Conservation (phyloP, 2,113 vertebrate species). For the Falco punctatus region DNA sequence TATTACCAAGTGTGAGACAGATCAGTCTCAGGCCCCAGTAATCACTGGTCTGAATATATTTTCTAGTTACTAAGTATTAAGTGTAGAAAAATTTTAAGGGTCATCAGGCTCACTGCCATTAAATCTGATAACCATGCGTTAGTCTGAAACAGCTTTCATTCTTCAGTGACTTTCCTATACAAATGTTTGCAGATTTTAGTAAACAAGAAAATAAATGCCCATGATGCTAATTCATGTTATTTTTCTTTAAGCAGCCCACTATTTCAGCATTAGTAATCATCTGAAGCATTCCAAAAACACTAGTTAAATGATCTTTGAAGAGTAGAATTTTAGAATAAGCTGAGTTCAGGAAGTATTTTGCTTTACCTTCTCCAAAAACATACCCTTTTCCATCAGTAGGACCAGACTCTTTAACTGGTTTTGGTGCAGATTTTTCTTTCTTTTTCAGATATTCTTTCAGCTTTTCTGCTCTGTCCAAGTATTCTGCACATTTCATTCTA, state of each 20-base stretch:
- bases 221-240: neutral
- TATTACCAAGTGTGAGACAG: neutral
- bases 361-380: conserved; percentile 36
- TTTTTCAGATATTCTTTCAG: conserved; percentile 95
- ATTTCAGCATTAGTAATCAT: neutral
- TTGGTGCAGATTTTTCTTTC: conserved; percentile 85
- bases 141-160: neutral
- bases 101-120: neutral
- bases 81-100: neutral
- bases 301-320: neutral
- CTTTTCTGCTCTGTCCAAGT: conserved; percentile 95
- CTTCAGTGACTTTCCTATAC: neutral
- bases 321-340: neutral
- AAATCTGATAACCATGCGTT: neutral
- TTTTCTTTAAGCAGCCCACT: neutral
- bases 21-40: neutral
- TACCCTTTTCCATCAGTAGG: conserved; percentile 91
- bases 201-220: neutral
- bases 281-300: neutral
- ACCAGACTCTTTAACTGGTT: conserved; percentile 91
- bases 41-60: neutral
- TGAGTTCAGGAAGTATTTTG: conserved; percentile 39
- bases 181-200: neutral
- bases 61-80: neutral
- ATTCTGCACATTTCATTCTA: conserved; percentile 89